Evolutionary conservation across 2,797 vertebrate species (phyloP).

Genomic region (Lycodopsis pacificus): DNA sequence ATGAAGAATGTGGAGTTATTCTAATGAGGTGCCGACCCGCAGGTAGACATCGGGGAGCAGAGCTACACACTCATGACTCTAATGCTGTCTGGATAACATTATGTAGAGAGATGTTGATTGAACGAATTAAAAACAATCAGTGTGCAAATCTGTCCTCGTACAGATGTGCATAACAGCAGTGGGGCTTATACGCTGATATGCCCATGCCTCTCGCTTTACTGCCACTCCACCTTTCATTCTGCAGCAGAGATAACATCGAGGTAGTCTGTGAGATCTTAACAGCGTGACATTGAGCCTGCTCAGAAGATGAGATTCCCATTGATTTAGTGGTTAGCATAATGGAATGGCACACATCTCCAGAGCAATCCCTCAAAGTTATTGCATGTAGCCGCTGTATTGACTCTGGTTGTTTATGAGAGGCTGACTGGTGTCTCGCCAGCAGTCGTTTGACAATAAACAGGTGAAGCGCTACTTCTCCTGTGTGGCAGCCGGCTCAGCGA

Average conservation of each 20-base stretch:
- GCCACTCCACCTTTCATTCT: constrained; percentile 1
- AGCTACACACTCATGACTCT: neutral
- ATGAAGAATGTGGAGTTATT: neutral
- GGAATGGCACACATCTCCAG: constrained; percentile 10
- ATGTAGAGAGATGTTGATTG: neutral
- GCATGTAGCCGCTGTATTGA: constrained; percentile 17
- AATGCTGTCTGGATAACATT: neutral
- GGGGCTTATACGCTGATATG: neutral
- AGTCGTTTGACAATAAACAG: constrained; percentile 25
- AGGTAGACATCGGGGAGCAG: neutral
- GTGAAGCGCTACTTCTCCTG: neutral
- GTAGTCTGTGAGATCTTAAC: constrained; percentile 19
- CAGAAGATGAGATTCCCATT: constrained; percentile 44
- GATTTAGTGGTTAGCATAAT: constrained; percentile 50
- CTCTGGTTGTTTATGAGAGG: constrained; percentile 8
- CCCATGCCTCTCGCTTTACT: neutral
- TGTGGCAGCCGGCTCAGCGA: constrained; percentile 1
- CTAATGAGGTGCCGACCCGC: neutral
- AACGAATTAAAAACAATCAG: neutral
- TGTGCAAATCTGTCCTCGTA: neutral
- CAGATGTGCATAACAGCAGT: constrained; percentile 2
- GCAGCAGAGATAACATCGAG: constrained; percentile 6
- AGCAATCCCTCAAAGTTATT: constrained; percentile 27
- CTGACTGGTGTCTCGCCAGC: neutral
- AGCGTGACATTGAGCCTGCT: constrained; percentile 24